Evolutionary conservation across 2,888 invertebrate genomes (phyloP), one percentile per base, ranked within the genome.

Genomic region (Euplexia lucipara): DNA sequence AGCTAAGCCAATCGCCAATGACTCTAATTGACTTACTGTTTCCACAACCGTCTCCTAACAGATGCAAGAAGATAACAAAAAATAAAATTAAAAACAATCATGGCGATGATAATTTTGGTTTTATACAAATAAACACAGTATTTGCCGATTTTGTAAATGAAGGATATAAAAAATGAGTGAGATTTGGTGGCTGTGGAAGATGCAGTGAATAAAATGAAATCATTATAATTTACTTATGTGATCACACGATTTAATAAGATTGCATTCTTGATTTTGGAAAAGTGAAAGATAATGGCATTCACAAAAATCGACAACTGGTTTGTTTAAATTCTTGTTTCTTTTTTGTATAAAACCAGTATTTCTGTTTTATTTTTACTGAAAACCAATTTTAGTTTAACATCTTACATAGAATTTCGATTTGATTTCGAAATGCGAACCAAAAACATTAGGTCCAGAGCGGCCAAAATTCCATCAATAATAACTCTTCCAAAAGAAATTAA

Each of bases 31-130:
- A 95, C 95, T 95, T 95, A 95, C 95, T 95, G 95, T 95, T 95
- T 95, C 95, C 95, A 95, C 91, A 95, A 95, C 84, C 95, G 93
- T 95, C 95, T 95, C 94, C 95, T 95, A 95, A 93, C 94, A 92
- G 95, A 95, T 94, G 95, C 95, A 92, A 94, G 93, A 93, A 93
- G 89, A 90, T 92, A 94, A 94, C 91, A 93, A 90, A 94, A 93
- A 92, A 90, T 86, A 84, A 93, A 92, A 92, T 83, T 82, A 83
- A 83, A 92, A 92, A 91, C 90, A 91, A 91, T 88, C 81, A 90
- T 92, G 92, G 82, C 75, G 90, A 90, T 93, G 93, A 83, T 68
- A 87, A 88, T 90, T 90, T 91, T 84, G 75, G 75, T 83, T 68
- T 76, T 70, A 75, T 81, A 76, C 67, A 86, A 84, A 84, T 74